Evolutionary conservation across 2,113 vertebrate genomes (phyloP).

Genomic region (Coryphaenoides rupestris): DNA sequence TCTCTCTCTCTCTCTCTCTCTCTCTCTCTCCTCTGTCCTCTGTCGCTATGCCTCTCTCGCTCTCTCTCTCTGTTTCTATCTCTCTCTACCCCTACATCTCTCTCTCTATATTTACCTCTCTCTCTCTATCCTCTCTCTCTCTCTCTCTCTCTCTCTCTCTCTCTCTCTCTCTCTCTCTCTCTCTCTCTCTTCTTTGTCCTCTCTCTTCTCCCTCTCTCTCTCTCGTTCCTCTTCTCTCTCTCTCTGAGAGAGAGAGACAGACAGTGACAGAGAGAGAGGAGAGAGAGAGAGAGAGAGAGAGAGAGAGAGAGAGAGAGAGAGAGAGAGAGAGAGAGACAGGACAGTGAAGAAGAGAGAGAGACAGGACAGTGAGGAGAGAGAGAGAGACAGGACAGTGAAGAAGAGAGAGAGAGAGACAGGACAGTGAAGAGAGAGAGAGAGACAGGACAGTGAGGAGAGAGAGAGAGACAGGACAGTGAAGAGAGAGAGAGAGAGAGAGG

Average conservation of each 20-base stretch:
- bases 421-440: not conserved
- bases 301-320: slow-evolving; percentile 7
- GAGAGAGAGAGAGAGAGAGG: slow-evolving; percentile 16
- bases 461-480: no score
- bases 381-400: slow-evolving; percentile 10
- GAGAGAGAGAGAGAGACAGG: no score
- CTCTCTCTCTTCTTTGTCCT: no score
- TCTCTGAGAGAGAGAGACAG: slow-evolving; percentile 4
- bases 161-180: not conserved
- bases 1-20: no score
- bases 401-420: not conserved
- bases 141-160: not conserved
- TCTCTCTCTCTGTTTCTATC: not conserved
- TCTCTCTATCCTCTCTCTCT: not conserved
- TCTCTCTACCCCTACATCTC: not conserved
- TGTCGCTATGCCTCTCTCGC: no score
- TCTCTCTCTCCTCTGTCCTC: not conserved
- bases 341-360: no score
- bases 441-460: not conserved
- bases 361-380: slow-evolving; percentile 4
- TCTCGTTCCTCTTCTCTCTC: no score
- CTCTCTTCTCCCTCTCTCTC: not conserved
- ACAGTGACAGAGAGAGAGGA: not conserved
- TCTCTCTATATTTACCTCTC: not conserved
- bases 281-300: slow-evolving; percentile 5